Base-by-base conservation (phyloP, 2,113 vertebrate species). In the Cisticola juncidis region DNA sequence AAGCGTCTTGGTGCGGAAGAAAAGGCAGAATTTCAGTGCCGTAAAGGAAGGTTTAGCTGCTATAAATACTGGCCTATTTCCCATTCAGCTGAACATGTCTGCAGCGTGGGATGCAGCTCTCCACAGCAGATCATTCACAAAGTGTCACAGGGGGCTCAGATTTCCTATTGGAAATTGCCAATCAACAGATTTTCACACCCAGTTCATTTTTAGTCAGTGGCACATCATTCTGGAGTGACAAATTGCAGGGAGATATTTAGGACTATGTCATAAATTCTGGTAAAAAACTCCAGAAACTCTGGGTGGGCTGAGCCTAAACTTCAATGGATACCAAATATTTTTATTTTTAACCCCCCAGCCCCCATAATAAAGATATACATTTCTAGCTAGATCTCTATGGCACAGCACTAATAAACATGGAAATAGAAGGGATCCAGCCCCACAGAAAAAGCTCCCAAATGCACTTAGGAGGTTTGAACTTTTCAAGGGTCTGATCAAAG, bases 81-180 rank as follows among this genome's bases (percentile, higher is more conserved):
- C 73, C 13, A 19, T 83, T 91, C 74, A 66, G 71, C 45, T 70
- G 64, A 91, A 95, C 96, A 90, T 65, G 88, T 88, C 94, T 96
- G 80, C 70, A 96, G 94, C 54, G 88, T 72, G 38, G 78, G 86
- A 56, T 97, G 83, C 92, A 81, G 92, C 68, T 80, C 56, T 90
- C 29, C 81, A 47, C 92, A 95, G 90, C n/a, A 50, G 48, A 92
- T 60, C 71, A 83, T 71, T 81, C 89, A 92, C 92, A 85, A 20
- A 14, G 45, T 90, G 92, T 71, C 92, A 90, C 14, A 38, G 61
- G 86, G 84, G 88, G 90, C 97, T 96, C 95, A 91, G 71, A 97
- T 96, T 97, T 97, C 91, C 85, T 95, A 58, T 48, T 91, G 90
- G 95, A 98, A 97, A 97, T 81, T 91, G 88, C 69, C 90, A 94